Evolutionary conservation across 2,797 vertebrate species (phyloP).

Genomic region (Borostomias antarcticus): DNA sequence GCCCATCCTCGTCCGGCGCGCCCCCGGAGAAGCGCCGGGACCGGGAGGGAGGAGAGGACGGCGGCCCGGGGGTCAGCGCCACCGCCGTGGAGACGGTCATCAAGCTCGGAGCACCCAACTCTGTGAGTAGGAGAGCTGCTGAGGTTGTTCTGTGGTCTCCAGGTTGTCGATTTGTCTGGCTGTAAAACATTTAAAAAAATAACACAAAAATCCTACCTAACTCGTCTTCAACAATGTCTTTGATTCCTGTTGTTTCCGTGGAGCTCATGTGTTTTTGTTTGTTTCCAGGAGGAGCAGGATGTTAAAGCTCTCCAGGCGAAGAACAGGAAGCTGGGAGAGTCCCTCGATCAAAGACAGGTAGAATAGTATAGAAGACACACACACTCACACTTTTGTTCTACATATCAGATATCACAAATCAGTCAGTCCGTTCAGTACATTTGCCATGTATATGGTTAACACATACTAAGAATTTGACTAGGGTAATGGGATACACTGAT

Average conservation of each 20-base stretch:
- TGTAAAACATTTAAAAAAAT: not conserved
- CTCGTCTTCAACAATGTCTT: not conserved
- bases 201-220: no score
- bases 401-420: not conserved
- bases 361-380: constrained; percentile 21
- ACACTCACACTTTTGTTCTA: not conserved
- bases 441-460: no score
- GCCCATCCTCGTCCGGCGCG: constrained; percentile 66
- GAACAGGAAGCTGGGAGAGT: constrained; percentile 92
- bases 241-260: not conserved
- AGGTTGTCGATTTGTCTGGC: not conserved
- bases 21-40: constrained; percentile 77
- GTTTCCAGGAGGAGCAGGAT: constrained; percentile 91
- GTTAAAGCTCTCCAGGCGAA: constrained; percentile 93
- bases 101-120: constrained; percentile 94
- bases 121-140: constrained; percentile 65
- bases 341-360: constrained; percentile 92
- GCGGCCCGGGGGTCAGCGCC: constrained; percentile 65
- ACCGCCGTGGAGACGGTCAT: constrained; percentile 85
- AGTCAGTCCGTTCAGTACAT: no score
- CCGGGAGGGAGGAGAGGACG: constrained; percentile 72
- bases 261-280: not conserved
- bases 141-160: not conserved
- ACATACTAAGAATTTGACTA: no score
- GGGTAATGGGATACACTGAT: no score